These are phyloP conservation scores for Dermatemys mawii DNA, from an alignment of 2,113 vertebrate species.

Conservation along the genomic window DNA sequence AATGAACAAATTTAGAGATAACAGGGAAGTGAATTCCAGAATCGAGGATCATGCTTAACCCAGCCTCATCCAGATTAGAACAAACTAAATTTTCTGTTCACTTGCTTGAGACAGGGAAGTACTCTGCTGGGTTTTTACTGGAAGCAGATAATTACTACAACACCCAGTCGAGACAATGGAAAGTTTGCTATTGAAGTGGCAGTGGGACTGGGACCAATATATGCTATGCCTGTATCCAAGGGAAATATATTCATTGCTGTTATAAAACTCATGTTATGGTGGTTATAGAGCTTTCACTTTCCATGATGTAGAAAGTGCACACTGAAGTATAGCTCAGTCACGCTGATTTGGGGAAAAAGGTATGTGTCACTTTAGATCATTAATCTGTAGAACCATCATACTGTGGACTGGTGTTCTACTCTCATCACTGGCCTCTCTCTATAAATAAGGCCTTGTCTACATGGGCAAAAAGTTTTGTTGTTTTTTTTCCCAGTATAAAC, in stretches of 20 bases:
- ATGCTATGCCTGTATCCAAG: neutral
- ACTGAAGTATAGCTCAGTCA: neutral
- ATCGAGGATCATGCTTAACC: neutral
- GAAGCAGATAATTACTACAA: neutral
- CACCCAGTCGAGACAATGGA: neutral
- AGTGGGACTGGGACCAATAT: neutral
- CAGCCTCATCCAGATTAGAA: slow-evolving; percentile 3
- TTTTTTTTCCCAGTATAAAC: neutral
- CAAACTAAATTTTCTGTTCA: neutral
- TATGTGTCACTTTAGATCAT: neutral
- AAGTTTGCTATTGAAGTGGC: neutral
- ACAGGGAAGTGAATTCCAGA: neutral
- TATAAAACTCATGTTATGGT: neutral
- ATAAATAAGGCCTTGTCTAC: neutral
- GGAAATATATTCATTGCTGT: neutral
- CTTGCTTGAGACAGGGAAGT: neutral
- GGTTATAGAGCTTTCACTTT: neutral
- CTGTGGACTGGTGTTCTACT: neutral
- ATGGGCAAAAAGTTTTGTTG: neutral
- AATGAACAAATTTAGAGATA: neutral
- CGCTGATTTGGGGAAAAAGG: neutral
- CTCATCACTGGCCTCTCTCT: neutral
- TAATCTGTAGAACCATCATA: neutral
- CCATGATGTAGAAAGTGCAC: neutral
- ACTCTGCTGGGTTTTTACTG: neutral